Conservation (phyloP, 1,140 invertebrate genomes). For the Pectinophora gossypiella region DNA sequence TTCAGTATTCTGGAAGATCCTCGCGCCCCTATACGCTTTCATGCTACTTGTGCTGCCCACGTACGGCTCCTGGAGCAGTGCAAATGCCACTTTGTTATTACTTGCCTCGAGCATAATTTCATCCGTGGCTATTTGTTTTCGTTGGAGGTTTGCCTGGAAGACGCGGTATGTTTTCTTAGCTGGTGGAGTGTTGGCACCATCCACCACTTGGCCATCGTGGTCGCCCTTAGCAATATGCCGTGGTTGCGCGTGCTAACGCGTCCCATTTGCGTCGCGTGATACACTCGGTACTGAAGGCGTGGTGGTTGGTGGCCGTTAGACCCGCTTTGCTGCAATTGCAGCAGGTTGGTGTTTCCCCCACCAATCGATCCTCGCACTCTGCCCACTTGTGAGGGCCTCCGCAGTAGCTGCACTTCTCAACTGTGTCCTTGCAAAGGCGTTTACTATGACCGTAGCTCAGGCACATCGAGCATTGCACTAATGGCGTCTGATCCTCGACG, state of each 20-base stretch:
- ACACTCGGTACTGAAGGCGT: constrained; percentile 7
- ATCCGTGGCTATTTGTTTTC: constrained; percentile 11
- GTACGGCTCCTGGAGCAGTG: not conserved
- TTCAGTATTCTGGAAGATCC: constrained; percentile 8
- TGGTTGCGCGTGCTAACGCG: not conserved
- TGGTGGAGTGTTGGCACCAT: not conserved
- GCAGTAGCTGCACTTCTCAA: too few species aligned
- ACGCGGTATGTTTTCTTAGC: not conserved
- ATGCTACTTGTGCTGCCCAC: too few species aligned
- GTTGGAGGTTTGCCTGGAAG: constrained; percentile 15
- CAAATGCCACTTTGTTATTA: not conserved
- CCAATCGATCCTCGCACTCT: too few species aligned
- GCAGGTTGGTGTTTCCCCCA: too few species aligned
- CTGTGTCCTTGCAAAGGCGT: too few species aligned
- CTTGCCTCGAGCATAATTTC: constrained; percentile 12
- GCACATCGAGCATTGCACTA: too few species aligned
- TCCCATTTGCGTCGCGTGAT: constrained; percentile 7
- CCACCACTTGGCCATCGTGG: not conserved
- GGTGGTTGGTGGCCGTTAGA: too few species aligned
- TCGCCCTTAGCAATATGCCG: constrained; percentile 8
- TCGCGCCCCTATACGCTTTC: constrained; percentile 1
- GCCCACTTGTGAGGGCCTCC: too few species aligned
- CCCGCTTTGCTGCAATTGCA: too few species aligned
- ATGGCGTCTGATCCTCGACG: too few species aligned
- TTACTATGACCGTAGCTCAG: too few species aligned